Conservation (phyloP, 2,888 invertebrate genomes). For the Folsomia candida region DNA sequence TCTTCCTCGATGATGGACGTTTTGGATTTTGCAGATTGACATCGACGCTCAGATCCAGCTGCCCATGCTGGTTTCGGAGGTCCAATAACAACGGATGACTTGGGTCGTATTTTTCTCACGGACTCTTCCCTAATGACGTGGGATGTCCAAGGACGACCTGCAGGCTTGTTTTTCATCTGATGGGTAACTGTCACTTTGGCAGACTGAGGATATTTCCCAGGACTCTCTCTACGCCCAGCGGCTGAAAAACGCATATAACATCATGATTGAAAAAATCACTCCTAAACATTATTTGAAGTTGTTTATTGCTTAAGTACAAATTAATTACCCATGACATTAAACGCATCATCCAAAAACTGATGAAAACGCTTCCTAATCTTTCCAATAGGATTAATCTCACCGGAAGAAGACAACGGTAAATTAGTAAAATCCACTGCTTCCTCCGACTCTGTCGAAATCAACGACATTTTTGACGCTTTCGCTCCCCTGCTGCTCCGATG, state of each 20-base stretch:
- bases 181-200: constrained; percentile 49
- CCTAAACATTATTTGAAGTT: background rate
- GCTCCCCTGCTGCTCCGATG: constrained; percentile 26
- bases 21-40: constrained; percentile 43
- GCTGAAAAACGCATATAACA: constrained; percentile 18
- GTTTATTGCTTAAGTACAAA: background rate
- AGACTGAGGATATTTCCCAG: constrained; percentile 41
- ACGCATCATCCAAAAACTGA: constrained; percentile 75
- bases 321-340: constrained; percentile 60
- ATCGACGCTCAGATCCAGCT: constrained; percentile 37
- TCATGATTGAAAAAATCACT: background rate
- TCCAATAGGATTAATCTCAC: constrained; percentile 48
- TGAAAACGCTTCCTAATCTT: constrained; percentile 68
- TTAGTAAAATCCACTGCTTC: constrained; percentile 37
- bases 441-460: constrained; percentile 38
- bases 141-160: constrained; percentile 46
- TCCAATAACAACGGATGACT: constrained; percentile 42
- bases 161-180: constrained; percentile 41
- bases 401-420: constrained; percentile 21
- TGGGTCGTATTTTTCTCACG: constrained; percentile 40
- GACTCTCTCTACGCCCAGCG: constrained; percentile 28
- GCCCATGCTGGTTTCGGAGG: constrained; percentile 48
- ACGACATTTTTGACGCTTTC: constrained; percentile 25
- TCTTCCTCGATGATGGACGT: constrained; percentile 17
- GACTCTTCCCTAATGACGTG: constrained; percentile 43